Evolutionary conservation across 2,888 invertebrate genomes (phyloP), one percentile per base, ranked within the genome.

Genomic region (Ichneumoninae sp.): DNA sequence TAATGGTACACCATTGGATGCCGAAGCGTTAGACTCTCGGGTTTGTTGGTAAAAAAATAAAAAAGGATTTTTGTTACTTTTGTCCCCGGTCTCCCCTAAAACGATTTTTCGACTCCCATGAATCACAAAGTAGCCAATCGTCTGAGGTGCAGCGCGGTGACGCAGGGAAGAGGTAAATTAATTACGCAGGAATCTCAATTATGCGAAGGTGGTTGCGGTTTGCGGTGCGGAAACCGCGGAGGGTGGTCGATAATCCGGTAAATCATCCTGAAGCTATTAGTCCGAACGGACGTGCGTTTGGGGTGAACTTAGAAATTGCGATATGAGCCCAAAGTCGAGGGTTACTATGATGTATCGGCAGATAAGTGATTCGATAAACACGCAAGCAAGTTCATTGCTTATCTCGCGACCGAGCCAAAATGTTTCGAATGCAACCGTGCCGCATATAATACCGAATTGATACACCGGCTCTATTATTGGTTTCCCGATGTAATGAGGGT

Each of bases 131-230:
- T 33, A 13, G 30, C 72, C 19, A 19, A 60, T 74, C 40, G n/a
- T 44, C 30, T 22, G 57, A 57, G 57, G 57, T 57, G 57, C 22
- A 8, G 22, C 10, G 22, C 26, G 47, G 50, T 22, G 44, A 26
- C 2, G 13, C 8, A 50, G 33, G 47, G 30, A 19, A 30, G 19
- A 30, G 60, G 30, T 65, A 62, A 65, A 65, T 65, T 75, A 65
- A 75, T 75, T 36, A 65, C 33, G 44, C 62, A 75, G 74, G 74
- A 65, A 75, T 75, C 65, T 65, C 74, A 75, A 75, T 75, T 16
- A 74, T 50, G 47, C 74, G 62, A 62, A 65, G 50, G 50, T 33
- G 62, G 65, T 75, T 30, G 65, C 47, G 8, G n/a, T 47, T 75
- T 47, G 62, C 22, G 50, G 74, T 50, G 8, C 47, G 22, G 74